Evolutionary conservation across 2,113 vertebrate species (phyloP).

Genomic region (Rhagologus leucostigma): DNA sequence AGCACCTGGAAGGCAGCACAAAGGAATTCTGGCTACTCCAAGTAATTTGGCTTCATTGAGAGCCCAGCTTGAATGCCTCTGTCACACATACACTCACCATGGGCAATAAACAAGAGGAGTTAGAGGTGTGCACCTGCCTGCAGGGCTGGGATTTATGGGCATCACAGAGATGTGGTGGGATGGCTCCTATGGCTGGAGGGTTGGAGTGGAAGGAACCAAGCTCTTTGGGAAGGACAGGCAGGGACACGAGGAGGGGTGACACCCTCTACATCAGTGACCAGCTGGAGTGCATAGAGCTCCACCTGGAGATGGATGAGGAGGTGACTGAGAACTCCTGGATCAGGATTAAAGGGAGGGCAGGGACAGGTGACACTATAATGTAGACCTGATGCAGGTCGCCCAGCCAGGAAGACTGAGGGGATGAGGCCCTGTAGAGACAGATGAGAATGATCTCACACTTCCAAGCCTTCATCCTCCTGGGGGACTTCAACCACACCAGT

Average conservation of each 20-base stretch:
- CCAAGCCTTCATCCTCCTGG: rapidly evolving
- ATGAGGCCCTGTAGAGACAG: not conserved
- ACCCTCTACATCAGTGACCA: not conserved
- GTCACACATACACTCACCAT: not conserved
- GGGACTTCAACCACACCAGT: not conserved
- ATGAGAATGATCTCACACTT: not conserved
- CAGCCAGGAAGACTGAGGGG: not conserved
- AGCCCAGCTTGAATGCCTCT: not conserved
- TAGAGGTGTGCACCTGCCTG: not conserved
- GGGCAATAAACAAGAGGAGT: not conserved
- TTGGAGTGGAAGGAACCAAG: not conserved
- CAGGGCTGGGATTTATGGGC: not conserved
- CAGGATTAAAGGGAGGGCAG: not conserved
- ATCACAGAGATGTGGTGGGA: not conserved
- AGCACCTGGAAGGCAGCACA: not conserved
- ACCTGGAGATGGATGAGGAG: not conserved
- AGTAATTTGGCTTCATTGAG: not conserved
- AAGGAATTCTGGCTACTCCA: not conserved
- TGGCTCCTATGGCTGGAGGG: not conserved
- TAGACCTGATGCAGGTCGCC: not conserved
- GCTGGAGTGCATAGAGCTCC: not conserved
- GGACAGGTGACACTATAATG: not conserved
- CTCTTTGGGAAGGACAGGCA: not conserved
- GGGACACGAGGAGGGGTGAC: not conserved
- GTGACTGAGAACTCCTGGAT: not conserved